Evolutionary conservation across 2,797 vertebrate genomes (phyloP).

Genomic region (Sebastes minor): DNA sequence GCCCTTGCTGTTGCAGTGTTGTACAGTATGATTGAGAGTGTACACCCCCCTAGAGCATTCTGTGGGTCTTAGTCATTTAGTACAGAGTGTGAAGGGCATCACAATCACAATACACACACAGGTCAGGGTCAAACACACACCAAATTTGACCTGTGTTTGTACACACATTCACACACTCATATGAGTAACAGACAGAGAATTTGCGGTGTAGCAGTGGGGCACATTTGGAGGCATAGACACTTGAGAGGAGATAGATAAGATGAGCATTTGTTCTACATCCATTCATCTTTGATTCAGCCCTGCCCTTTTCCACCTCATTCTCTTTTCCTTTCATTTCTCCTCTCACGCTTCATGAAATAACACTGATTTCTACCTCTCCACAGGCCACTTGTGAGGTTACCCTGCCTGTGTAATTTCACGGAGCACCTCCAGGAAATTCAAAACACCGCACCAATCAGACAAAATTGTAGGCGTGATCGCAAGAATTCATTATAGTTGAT

Average conservation of each 20-base stretch:
- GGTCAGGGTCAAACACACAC: slow-evolving; percentile 24
- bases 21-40: slow-evolving; percentile 34
- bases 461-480: slow-evolving; percentile 35
- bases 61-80: slow-evolving; percentile 43
- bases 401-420: slow-evolving; percentile 18
- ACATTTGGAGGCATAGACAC: neutral
- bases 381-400: slow-evolving; percentile 35
- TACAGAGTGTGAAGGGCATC: slow-evolving; percentile 41
- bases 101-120: slow-evolving; percentile 9
- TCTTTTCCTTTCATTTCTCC: slow-evolving; percentile 25
- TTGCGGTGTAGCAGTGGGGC: neutral
- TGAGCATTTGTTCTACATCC: slow-evolving; percentile 47
- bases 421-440: slow-evolving; percentile 23
- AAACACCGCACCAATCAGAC: slow-evolving; percentile 52
- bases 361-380: slow-evolving; percentile 57
- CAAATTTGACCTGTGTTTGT: slow-evolving; percentile 23
- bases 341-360: slow-evolving; percentile 46
- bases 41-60: slow-evolving; percentile 31
- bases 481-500: slow-evolving; percentile 15
- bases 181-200: neutral
- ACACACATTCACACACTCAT: neutral
- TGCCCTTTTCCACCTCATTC: slow-evolving; percentile 33
- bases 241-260: slow-evolving; percentile 29
- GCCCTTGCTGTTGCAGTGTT: slow-evolving; percentile 37
- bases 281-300: slow-evolving; percentile 51